Evolutionary conservation across 2,888 invertebrate species (phyloP).

Genomic region (Phytoseiulus persimilis): DNA sequence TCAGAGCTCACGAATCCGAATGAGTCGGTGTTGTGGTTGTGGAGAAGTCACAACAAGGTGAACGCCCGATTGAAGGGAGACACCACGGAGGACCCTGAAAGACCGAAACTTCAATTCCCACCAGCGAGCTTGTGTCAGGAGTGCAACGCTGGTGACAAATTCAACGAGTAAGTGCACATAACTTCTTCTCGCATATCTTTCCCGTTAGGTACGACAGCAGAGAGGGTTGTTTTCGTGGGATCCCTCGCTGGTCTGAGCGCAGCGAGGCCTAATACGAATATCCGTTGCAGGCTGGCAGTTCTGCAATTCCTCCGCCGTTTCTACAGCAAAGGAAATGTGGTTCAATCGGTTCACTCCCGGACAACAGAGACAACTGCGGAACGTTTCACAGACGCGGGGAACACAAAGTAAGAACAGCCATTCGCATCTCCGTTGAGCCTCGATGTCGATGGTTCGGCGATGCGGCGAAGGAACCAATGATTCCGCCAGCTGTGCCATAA

Average conservation of each 20-base stretch:
- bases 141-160: not conserved
- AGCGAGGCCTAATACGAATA: not conserved
- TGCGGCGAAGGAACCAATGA: no score
- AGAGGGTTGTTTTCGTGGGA: no score
- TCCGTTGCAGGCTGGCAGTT: not conserved
- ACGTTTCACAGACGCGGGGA: not conserved
- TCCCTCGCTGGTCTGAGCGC: no score
- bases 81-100: not conserved
- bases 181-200: not conserved
- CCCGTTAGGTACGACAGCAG: no score
- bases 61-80: not conserved
- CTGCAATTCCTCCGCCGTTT: not conserved
- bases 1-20: constrained; percentile 5
- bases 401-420: not conserved
- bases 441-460: no score
- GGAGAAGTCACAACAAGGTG: constrained; percentile 17
- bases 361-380: not conserved
- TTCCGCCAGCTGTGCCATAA: no score
- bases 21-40: constrained; percentile 20
- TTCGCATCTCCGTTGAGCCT: not conserved
- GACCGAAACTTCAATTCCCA: constrained; percentile 18
- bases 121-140: not conserved
- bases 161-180: constrained; percentile 10
- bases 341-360: not conserved
- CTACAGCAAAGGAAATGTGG: not conserved